phyloP scores from a whole-genome alignment of 2,888 invertebrate genomes.

The Caenorhabditis becei region DNA sequence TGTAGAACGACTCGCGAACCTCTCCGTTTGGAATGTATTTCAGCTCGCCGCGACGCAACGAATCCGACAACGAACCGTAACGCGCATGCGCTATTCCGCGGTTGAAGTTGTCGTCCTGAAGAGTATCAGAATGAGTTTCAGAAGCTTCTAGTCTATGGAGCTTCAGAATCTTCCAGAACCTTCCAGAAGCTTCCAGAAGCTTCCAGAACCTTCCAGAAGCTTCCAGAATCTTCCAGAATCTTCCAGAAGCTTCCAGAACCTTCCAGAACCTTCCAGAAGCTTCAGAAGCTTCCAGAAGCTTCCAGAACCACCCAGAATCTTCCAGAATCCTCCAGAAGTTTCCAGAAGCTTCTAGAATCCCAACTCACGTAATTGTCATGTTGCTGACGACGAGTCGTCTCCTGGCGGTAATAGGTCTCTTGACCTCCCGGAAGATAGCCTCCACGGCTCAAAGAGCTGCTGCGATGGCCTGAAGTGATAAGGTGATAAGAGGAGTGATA shows the following conservation, averaged over 20 bases:
- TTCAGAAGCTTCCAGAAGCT: too few species aligned
- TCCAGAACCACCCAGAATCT: too few species aligned
- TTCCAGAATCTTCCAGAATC: too few species aligned
- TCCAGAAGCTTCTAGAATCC: too few species aligned
- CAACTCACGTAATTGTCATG: conserved; percentile 61
- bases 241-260: too few species aligned
- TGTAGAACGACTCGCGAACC: conserved; percentile 67
- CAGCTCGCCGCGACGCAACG: conserved; percentile 79
- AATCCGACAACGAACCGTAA: conserved; percentile 79
- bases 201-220: too few species aligned
- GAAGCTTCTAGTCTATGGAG: not conserved
- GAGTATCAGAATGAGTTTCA: not conserved
- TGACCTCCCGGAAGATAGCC: conserved; percentile 66
- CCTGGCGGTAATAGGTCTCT: conserved; percentile 73
- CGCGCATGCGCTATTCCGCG: conserved; percentile 77
- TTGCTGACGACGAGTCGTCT: conserved; percentile 73
- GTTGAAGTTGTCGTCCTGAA: conserved; percentile 69
- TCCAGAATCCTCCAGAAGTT: too few species aligned
- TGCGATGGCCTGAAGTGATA: conserved; percentile 73
- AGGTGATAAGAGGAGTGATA: not conserved
- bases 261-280: too few species aligned
- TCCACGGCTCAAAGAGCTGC: conserved; percentile 74
- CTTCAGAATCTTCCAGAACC: too few species aligned
- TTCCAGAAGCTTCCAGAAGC: too few species aligned
- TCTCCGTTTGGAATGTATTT: conserved; percentile 81